A percentile compares a stretch with the other conserved stretches of the same genome.
Conservation (phyloP, 2,888 invertebrate genomes). For the Petrolisthes manimaculis region DNA sequence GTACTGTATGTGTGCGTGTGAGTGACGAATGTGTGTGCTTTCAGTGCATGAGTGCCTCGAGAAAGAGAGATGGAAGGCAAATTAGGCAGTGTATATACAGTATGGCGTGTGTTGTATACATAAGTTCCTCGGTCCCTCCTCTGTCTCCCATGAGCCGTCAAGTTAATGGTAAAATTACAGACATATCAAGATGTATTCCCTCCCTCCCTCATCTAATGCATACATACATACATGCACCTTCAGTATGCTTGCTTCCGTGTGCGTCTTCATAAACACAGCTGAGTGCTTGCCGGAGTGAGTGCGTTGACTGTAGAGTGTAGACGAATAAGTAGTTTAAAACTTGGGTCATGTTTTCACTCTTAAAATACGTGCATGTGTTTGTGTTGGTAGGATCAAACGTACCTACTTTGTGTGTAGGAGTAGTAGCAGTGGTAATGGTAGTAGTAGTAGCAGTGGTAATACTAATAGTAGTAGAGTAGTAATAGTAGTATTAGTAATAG, state of each 20-base stretch:
- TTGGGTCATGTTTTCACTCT: too few relatives aligned
- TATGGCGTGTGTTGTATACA: conserved; percentile 2
- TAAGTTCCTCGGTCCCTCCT: conserved; percentile 25
- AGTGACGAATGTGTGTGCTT: neutral
- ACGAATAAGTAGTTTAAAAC: too few relatives aligned
- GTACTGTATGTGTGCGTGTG: neutral
- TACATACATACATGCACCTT: neutral
- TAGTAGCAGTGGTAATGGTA: too few relatives aligned
- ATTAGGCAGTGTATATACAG: neutral
- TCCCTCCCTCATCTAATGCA: neutral
- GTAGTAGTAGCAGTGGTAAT: too few relatives aligned
- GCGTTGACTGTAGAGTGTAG: neutral
- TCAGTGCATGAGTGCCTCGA: neutral
- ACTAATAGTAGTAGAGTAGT: too few relatives aligned
- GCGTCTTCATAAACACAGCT: neutral
- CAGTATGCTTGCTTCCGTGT: neutral
- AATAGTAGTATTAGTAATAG: too few relatives aligned
- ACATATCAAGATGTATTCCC: conserved; percentile 1
- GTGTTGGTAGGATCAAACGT: too few relatives aligned
- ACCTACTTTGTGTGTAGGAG: too few relatives aligned
- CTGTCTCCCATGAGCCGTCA: conserved; percentile 24
- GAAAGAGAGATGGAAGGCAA: neutral
- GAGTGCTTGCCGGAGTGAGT: conserved; percentile 14
- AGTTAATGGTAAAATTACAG: conserved; percentile 20
- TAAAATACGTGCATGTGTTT: too few relatives aligned